Evolutionary conservation across 2,113 vertebrate genomes (phyloP).

Genomic region (Semicossyphus pulcher): DNA sequence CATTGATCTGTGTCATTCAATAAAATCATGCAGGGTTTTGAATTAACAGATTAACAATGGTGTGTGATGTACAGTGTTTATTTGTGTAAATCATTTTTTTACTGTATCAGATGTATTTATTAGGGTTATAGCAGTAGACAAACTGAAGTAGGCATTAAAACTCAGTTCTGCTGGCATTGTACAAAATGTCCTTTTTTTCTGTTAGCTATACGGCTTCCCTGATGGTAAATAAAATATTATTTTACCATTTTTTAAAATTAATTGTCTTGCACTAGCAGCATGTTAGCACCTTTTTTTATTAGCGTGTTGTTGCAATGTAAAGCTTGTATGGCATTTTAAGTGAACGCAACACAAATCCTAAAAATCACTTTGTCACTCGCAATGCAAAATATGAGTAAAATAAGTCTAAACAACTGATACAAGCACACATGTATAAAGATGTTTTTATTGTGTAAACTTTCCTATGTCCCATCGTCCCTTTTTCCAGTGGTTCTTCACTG

Average conservation of each 20-base stretch:
- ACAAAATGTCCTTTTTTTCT: conserved; percentile 21
- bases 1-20: conserved; percentile 51
- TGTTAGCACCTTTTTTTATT: no score
- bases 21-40: conserved; percentile 52
- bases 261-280: conserved; percentile 41
- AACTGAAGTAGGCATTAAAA: no score
- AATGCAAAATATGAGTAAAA: no score
- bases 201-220: conserved; percentile 1
- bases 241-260: conserved; percentile 55
- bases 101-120: conserved; percentile 21
- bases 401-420: no score
- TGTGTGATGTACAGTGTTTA: conserved; percentile 61
- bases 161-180: conserved; percentile 10
- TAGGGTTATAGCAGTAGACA: conserved; percentile 12
- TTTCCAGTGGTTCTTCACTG: no score
- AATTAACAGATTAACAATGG: conserved; percentile 65
- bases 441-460: no score
- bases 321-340: no score
- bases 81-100: conserved; percentile 54
- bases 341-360: no score
- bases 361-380: no score
- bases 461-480: no score
- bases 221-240: conserved; percentile 49
- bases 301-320: no score
- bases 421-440: no score